These are phyloP conservation scores for Aviceda subcristata DNA, from an alignment of 2,113 vertebrate species.

Conservation along the genomic window DNA sequence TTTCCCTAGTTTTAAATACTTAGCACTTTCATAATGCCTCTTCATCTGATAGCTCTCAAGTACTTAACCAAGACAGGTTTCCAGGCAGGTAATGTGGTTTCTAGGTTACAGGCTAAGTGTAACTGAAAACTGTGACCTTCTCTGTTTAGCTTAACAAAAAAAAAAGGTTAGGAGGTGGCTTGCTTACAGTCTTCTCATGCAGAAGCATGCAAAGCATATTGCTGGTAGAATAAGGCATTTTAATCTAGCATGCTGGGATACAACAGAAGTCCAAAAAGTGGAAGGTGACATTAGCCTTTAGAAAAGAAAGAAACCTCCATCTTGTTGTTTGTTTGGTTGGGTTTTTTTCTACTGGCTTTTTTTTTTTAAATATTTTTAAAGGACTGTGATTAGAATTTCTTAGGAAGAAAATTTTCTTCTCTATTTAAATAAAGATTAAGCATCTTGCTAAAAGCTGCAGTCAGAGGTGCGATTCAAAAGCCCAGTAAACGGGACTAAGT, in stretches of 20 bases:
- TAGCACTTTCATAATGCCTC: constrained; percentile 46
- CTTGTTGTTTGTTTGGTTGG: neutral
- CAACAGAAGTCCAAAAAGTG: neutral
- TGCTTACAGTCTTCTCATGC: constrained; percentile 13
- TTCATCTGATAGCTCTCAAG: constrained; percentile 52
- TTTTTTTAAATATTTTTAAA: neutral
- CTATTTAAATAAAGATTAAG: neutral
- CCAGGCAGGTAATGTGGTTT: constrained; percentile 58
- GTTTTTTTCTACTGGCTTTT: too few relatives aligned
- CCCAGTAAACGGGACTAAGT: neutral
- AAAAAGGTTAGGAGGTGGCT: neutral
- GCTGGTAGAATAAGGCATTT: neutral
- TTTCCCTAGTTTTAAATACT: constrained; percentile 61
- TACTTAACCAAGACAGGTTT: constrained; percentile 48
- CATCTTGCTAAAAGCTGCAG: neutral
- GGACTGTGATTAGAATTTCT: neutral
- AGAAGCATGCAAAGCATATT: neutral
- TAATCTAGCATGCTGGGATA: neutral
- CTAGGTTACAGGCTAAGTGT: constrained; percentile 62
- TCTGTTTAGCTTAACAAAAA: constrained; percentile 36
- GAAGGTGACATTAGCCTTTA: neutral
- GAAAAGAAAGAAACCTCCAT: neutral
- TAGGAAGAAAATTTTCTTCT: neutral
- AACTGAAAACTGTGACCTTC: constrained; percentile 53
- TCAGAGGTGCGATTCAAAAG: neutral